These are phyloP conservation scores for Rhizomys pruinosus DNA, from an alignment of 2,113 vertebrate genomes.

Conservation along the genomic window DNA sequence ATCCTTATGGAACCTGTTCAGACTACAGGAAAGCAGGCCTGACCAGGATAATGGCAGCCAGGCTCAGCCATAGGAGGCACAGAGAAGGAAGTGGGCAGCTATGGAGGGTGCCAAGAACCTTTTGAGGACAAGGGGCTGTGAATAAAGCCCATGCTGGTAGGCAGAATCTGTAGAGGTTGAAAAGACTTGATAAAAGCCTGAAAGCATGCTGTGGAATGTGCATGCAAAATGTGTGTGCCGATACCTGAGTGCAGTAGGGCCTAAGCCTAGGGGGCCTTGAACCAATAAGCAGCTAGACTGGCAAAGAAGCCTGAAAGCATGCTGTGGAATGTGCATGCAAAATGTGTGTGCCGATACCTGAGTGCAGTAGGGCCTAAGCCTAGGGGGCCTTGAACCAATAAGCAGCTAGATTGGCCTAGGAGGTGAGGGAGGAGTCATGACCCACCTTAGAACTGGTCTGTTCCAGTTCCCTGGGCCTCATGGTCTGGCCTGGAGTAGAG, in stretches of 20 bases:
- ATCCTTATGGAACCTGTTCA: background rate
- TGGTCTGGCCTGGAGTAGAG: background rate
- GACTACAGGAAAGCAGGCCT: background rate
- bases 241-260: accelerated
- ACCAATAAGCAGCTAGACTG: background rate
- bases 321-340: background rate
- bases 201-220: accelerated
- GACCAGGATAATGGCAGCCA: background rate
- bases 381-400: too few relatives aligned
- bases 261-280: too few relatives aligned
- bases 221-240: too few relatives aligned
- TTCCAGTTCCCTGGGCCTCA: background rate
- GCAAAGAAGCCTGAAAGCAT: too few relatives aligned
- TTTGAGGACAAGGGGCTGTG: accelerated
- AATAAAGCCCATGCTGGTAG: accelerated
- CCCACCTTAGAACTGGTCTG: background rate
- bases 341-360: accelerated
- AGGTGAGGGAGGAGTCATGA: background rate
- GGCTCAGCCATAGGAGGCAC: background rate
- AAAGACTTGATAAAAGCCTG: background rate
- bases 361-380: background rate
- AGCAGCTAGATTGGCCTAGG: background rate
- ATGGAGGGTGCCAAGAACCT: accelerated
- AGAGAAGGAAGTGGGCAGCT: background rate
- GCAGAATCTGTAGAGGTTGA: accelerated